Percentiles rank a stretch among this genome's conserved stretches.
phyloP scores from a whole-genome alignment of 1,140 invertebrate genomes.

The Amphibalanus amphitrite region DNA sequence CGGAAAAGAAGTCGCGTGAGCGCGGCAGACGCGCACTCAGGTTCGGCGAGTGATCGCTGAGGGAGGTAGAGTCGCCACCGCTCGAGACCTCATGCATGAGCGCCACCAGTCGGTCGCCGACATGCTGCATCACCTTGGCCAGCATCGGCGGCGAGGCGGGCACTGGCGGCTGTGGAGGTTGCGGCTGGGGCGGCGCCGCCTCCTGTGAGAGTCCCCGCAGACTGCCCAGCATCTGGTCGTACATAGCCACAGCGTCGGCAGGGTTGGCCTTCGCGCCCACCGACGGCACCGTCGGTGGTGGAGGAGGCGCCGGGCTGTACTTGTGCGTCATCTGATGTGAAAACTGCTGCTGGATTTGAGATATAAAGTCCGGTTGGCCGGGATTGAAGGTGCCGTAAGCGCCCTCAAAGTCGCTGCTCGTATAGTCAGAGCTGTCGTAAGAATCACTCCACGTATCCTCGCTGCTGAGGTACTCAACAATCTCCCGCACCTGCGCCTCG shows the following conservation, averaged over 20 bases:
- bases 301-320: not conserved
- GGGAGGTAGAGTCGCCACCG: constrained; percentile 16
- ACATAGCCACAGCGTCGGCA: not conserved
- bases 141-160: constrained; percentile 56
- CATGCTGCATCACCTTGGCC: constrained; percentile 87
- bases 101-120: constrained; percentile 68
- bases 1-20: constrained; percentile 19
- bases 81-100: constrained; percentile 76
- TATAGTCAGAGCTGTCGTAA: constrained; percentile 74
- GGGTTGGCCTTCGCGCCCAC: not conserved
- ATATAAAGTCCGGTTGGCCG: constrained; percentile 35
- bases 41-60: constrained; percentile 8
- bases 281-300: not conserved
- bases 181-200: constrained; percentile 33
- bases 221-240: not conserved
- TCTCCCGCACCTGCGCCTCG: constrained; percentile 73
- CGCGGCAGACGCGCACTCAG: constrained; percentile 20
- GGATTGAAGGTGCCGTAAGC: constrained; percentile 25
- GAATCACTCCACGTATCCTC: constrained; percentile 85
- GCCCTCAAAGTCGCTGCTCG: no score
- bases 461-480: no score
- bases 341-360: constrained; percentile 61
- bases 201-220: not conserved
- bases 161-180: no score
- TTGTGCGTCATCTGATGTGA: constrained; percentile 57